Base-by-base conservation (phyloP, 2,888 invertebrate genomes). In the Choristoneura rosaceana region DNA sequence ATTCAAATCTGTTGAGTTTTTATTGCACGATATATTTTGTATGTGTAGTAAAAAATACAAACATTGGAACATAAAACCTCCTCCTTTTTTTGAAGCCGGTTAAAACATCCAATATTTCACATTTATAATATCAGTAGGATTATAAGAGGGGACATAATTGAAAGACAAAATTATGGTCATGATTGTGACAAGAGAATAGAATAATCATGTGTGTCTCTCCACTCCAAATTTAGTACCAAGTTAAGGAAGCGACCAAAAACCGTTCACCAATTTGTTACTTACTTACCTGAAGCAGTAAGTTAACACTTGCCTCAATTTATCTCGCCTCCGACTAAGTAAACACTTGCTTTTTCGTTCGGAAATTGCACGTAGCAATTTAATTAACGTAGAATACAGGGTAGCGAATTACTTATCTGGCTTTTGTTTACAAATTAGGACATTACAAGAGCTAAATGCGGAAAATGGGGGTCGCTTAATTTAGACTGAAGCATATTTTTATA, bases 301-400 rank as follows among this genome's bases (percentile, higher is more conserved):
- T 63, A 63, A 63, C 47, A 63, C 64, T 34, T 64, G 15, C 52
- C 17, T 66, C 33, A 34, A 65, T 65, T 66, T 55, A 55, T 66
- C 55, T 34, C 17, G 55, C 38, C 38, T 52, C 50, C 38, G 38
- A 9, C 38, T 25, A 66, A 66, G 55, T 66, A 66, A 66, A 66
- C 65, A 65, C 43, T 52, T 65, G 55, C 14, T 65, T 65, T 65
- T 65, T 55, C 50, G 38, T 65, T 38, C 17, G 41, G 65, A 55
- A 55, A 65, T 65, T 65, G 65, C 65, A 65, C 41, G 65, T 52
- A 38, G 41, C 55, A 65, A 65, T 65, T 65, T 65, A 65, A 65
- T 65, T 65, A 65, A 55, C 15, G 41, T 34, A 34, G 55, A 38
- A 65, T 64, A 64, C 10, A n/a, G n/a, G 47, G 38, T 38, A 69